Evolutionary conservation across 1,140 invertebrate genomes (phyloP).

Genomic region (Centruroides sculpturatus): DNA sequence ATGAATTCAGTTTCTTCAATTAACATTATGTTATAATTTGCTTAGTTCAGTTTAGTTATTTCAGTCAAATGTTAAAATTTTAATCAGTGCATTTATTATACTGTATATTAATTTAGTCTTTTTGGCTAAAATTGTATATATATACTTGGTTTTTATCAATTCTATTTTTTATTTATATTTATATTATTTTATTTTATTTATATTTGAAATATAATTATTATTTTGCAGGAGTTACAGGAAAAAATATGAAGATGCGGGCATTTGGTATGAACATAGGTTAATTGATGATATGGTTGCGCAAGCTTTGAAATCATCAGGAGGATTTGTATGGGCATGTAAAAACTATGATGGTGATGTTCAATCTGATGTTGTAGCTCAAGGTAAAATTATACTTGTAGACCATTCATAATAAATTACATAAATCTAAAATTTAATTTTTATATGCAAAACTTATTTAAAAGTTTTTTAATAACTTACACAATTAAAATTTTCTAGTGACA

Average conservation of each 20-base stretch:
- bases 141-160: background rate
- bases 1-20: too few relatives aligned
- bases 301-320: constrained; percentile 64
- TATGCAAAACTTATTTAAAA: too few relatives aligned
- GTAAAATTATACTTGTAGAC: constrained; percentile 34
- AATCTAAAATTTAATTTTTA: too few relatives aligned
- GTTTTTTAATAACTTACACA: too few relatives aligned
- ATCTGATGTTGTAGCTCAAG: constrained; percentile 75
- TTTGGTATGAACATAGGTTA: constrained; percentile 83
- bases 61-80: too few relatives aligned
- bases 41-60: too few relatives aligned
- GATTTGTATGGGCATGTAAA: constrained; percentile 86
- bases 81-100: too few relatives aligned
- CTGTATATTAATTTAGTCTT: too few relatives aligned
- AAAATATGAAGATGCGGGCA: constrained; percentile 55
- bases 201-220: background rate
- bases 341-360: constrained; percentile 87
- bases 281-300: constrained; percentile 91
- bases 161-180: background rate
- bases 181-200: background rate
- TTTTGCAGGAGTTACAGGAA: constrained; percentile 50
- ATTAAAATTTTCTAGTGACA: too few relatives aligned
- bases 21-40: too few relatives aligned
- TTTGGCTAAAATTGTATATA: too few relatives aligned
- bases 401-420: too few relatives aligned